A percentile compares a stretch with the other conserved stretches of the same genome.
Conservation (phyloP, 2,797 vertebrate genomes). For the Onychomys leucogaster region DNA sequence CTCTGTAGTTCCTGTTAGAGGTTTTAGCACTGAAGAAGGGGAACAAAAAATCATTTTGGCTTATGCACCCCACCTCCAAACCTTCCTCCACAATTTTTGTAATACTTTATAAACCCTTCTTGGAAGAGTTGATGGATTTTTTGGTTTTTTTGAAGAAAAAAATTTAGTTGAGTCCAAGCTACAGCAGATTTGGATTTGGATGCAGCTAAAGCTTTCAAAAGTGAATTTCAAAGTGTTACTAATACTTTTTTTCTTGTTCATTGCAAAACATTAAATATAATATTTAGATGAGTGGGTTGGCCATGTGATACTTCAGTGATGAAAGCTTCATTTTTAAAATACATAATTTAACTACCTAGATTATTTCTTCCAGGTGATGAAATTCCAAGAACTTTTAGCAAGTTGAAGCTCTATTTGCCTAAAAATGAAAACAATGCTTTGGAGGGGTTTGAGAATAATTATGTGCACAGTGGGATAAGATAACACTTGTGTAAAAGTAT, state of each 20-base stretch:
- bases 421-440: neutral
- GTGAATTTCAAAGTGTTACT: neutral
- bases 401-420: neutral
- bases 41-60: neutral
- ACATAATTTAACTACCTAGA: neutral
- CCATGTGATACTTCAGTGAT: neutral
- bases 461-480: neutral
- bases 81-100: neutral
- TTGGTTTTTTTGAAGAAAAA: neutral
- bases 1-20: neutral
- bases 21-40: neutral
- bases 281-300: neutral
- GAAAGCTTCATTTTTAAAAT: neutral
- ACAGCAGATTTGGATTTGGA: neutral
- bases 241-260: neutral
- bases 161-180: neutral
- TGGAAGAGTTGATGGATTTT: neutral
- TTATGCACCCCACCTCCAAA: neutral
- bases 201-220: neutral
- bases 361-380: neutral
- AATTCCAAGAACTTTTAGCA: neutral
- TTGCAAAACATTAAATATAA: neutral
- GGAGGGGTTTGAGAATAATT: neutral
- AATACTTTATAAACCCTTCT: neutral
- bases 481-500: neutral